Evolutionary conservation across 2,797 vertebrate species (phyloP).

Genomic region (Hippoglossus hippoglossus): DNA sequence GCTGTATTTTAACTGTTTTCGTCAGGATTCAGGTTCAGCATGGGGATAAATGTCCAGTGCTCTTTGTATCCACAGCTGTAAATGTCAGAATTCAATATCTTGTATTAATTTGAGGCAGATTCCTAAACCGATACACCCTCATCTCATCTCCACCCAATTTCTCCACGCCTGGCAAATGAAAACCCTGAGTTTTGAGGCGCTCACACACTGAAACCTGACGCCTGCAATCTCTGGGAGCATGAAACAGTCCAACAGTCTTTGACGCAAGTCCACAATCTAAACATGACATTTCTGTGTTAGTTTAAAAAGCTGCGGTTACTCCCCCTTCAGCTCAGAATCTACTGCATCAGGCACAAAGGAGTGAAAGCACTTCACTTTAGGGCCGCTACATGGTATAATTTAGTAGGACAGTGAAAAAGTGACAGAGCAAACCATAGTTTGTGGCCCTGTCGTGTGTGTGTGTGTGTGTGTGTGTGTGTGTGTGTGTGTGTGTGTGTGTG

Average conservation of each 20-base stretch:
- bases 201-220: conserved; percentile 62
- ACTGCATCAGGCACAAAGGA: conserved; percentile 5
- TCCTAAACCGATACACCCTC: too few species aligned
- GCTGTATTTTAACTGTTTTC: neutral
- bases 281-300: conserved; percentile 62
- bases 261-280: conserved; percentile 59
- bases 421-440: conserved; percentile 18
- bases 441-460: conserved; percentile 18
- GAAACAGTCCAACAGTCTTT: conserved; percentile 50
- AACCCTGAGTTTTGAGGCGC: conserved; percentile 41
- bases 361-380: neutral
- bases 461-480: conserved; percentile 15
- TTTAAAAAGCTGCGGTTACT: conserved; percentile 44
- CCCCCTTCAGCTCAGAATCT: neutral
- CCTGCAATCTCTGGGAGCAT: conserved; percentile 52
- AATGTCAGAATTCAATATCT: neutral
- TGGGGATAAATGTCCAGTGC: neutral
- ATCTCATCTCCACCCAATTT: conserved; percentile 43
- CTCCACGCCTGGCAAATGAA: conserved; percentile 44
- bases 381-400: conserved; percentile 22
- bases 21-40: neutral
- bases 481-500: conserved; percentile 79
- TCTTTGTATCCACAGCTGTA: neutral
- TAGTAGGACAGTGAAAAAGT: conserved; percentile 21
- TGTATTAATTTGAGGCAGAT: neutral